These are phyloP conservation scores for Agrotis clavis DNA, from an alignment of 2,888 invertebrate species.

Conservation along the genomic window DNA sequence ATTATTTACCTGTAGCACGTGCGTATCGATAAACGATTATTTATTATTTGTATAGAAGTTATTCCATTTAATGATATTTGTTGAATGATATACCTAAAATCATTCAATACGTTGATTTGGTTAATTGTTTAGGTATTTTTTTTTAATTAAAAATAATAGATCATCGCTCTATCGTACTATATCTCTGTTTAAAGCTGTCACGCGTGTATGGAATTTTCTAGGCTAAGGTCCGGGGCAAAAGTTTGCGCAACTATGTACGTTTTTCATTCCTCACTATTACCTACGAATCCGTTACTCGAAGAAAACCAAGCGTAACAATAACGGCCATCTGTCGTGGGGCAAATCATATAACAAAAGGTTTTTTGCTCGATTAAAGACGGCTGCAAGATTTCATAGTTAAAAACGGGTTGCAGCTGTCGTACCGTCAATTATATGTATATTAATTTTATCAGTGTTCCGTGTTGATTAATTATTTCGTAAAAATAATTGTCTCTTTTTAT, in stretches of 20 bases:
- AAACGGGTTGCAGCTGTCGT: slow-evolving; percentile 70
- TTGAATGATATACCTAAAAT: too few relatives aligned
- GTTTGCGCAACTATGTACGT: slow-evolving; percentile 15
- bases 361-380: slow-evolving; percentile 70
- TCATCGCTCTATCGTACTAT: too few relatives aligned
- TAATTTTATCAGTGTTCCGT: slow-evolving; percentile 34
- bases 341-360: slow-evolving; percentile 74
- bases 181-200: too few relatives aligned
- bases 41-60: slow-evolving; percentile 57
- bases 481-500: slow-evolving; percentile 54
- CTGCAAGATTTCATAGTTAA: slow-evolving; percentile 71
- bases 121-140: too few relatives aligned
- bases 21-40: slow-evolving; percentile 69
- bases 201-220: not conserved
- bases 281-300: slow-evolving; percentile 66
- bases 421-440: slow-evolving; percentile 45
- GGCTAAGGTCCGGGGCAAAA: not conserved
- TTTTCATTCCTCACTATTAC: slow-evolving; percentile 39
- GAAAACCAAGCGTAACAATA: slow-evolving; percentile 69
- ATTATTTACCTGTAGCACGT: slow-evolving; percentile 65
- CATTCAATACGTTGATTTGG: too few relatives aligned
- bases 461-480: slow-evolving; percentile 23
- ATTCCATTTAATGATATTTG: slow-evolving; percentile 24
- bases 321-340: slow-evolving; percentile 75
- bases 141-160: too few relatives aligned